A percentile compares a stretch with the other conserved stretches of the same genome.
Evolutionary conservation across 2,113 vertebrate genomes (phyloP).

Genomic region (Triplophysa tibetana): DNA sequence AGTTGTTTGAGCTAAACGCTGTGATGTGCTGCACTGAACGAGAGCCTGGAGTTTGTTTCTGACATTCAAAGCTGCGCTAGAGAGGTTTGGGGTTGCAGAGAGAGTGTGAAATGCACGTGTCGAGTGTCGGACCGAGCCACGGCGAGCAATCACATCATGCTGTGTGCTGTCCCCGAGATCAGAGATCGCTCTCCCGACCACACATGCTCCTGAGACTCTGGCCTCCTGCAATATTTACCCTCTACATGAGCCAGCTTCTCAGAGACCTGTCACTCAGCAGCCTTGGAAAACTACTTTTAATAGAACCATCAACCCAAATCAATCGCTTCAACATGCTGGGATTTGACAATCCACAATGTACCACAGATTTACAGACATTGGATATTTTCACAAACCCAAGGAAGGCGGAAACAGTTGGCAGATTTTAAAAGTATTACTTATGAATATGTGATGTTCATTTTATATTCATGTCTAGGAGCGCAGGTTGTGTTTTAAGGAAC

Average conservation of each 20-base stretch:
- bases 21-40: constrained; percentile 57
- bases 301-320: constrained; percentile 46
- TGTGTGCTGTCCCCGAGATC: constrained; percentile 64
- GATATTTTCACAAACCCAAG: constrained; percentile 8
- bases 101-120: constrained; percentile 33
- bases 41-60: constrained; percentile 54
- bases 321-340: constrained; percentile 14
- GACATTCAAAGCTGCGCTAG: constrained; percentile 58
- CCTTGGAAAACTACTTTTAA: constrained; percentile 36
- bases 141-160: constrained; percentile 61
- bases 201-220: constrained; percentile 58
- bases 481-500: constrained; percentile 24
- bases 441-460: constrained; percentile 9
- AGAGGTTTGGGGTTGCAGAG: constrained; percentile 51
- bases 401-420: constrained; percentile 2
- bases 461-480: constrained; percentile 1
- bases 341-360: constrained; percentile 21
- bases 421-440: constrained; percentile 16
- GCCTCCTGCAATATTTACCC: constrained; percentile 67
- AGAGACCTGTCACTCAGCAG: constrained; percentile 46
- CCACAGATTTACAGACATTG: constrained; percentile 24
- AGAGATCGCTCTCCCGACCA: constrained; percentile 64
- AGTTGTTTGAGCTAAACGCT: constrained; percentile 62
- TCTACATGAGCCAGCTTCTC: constrained; percentile 48
- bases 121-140: constrained; percentile 33